Evolutionary conservation across 64 coral and sea anemone species (phyloP).

Genomic region (Astreopora myriophthalma): DNA sequence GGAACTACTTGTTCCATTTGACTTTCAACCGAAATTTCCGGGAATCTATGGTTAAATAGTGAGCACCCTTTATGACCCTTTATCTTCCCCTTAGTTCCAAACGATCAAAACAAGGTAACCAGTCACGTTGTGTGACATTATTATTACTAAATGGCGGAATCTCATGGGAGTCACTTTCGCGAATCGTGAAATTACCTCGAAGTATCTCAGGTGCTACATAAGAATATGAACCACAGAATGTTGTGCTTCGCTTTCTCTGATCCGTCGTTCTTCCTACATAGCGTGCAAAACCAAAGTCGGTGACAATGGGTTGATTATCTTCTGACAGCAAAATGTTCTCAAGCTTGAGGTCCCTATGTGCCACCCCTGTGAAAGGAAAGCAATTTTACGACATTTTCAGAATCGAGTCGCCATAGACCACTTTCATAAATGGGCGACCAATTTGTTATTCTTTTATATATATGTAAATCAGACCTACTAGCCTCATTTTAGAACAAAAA

Average conservation of each 20-base stretch:
- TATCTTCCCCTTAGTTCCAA: no score
- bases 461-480: no score
- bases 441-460: no score
- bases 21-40: no score
- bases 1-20: no score
- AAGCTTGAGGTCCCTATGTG: slow-evolving; percentile 86
- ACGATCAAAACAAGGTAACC: no score
- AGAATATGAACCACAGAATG: slow-evolving; percentile 89
- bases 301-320: slow-evolving; percentile 70
- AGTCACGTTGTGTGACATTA: no score
- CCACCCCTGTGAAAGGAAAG: slow-evolving; percentile 56
- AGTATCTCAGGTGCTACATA: slow-evolving; percentile 91
- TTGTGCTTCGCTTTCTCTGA: slow-evolving; percentile 66
- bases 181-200: slow-evolving; percentile 58
- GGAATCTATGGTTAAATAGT: no score
- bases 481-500: no score
- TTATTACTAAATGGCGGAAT: not conserved
- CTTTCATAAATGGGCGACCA: no score
- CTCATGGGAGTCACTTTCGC: not conserved
- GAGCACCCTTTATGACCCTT: no score
- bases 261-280: slow-evolving; percentile 34
- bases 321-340: slow-evolving; percentile 82
- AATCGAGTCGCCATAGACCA: not conserved
- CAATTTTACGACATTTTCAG: not conserved
- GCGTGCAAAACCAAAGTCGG: slow-evolving; percentile 93